Conservation (phyloP, 2,888 invertebrate species). For the Cephus pulcher region DNA sequence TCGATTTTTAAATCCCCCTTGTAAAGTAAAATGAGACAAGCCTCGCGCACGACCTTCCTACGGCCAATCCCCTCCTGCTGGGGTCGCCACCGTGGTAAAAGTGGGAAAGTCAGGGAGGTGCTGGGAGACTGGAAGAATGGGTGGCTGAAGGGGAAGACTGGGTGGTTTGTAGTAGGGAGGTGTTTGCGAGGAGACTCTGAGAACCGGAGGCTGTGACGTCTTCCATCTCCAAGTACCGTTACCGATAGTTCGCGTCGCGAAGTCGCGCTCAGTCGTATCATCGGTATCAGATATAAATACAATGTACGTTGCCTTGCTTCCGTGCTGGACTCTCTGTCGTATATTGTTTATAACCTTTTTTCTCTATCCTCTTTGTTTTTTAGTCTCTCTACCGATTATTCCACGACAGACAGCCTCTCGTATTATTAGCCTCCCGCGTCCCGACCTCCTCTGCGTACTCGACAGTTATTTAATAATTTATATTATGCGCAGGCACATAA, state of each 20-base stretch:
- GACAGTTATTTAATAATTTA: slow-evolving; percentile 64
- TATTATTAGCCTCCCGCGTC: background rate
- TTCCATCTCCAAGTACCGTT: slow-evolving; percentile 26
- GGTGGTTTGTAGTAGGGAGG: background rate
- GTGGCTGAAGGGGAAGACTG: background rate
- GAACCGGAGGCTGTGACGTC: background rate
- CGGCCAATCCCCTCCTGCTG: background rate
- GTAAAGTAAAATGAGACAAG: slow-evolving; percentile 65
- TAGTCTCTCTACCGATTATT: background rate
- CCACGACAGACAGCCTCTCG: background rate
- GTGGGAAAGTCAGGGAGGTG: slow-evolving; percentile 1
- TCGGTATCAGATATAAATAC: background rate
- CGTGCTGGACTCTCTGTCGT: background rate
- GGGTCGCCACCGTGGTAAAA: background rate
- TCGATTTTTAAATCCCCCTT: slow-evolving; percentile 65
- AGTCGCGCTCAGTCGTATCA: background rate
- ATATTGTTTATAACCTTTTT: background rate
- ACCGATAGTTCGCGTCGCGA: slow-evolving; percentile 56
- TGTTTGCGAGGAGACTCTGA: background rate
- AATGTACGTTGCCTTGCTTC: background rate
- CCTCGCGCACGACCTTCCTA: slow-evolving; percentile 23
- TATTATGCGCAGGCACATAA: slow-evolving; percentile 64
- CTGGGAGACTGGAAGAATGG: background rate
- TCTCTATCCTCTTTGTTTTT: background rate
- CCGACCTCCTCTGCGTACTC: background rate